Evolutionary conservation across 2,888 invertebrate genomes (phyloP).

Genomic region (Pseudolycoriella hygida): DNA sequence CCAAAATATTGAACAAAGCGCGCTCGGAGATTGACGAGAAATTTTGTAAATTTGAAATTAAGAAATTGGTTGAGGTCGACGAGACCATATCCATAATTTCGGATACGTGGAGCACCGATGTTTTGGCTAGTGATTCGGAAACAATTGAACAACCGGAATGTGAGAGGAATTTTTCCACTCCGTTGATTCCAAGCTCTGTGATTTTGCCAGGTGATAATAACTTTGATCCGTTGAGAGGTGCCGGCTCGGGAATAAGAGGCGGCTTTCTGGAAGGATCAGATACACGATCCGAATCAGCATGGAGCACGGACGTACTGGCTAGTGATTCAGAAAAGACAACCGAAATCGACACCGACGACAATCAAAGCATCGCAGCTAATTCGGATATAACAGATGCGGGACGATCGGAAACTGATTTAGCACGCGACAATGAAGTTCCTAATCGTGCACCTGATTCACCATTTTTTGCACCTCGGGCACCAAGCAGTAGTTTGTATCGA

Average conservation of each 20-base stretch:
- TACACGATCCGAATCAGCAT: slow-evolving; percentile 87
- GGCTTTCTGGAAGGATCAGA: slow-evolving; percentile 60
- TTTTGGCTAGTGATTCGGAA: slow-evolving; percentile 91
- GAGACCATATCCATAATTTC: slow-evolving; percentile 94
- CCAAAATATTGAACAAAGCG: slow-evolving; percentile 57
- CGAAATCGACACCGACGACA: slow-evolving; percentile 55
- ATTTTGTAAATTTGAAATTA: slow-evolving; percentile 96
- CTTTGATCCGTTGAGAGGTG: slow-evolving; percentile 21
- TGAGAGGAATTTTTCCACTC: slow-evolving; percentile 30
- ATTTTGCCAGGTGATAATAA: slow-evolving; percentile 30
- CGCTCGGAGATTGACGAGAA: slow-evolving; percentile 94
- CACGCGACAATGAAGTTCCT: background rate
- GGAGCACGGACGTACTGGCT: slow-evolving; percentile 92
- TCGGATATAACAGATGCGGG: slow-evolving; percentile 52
- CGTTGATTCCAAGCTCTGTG: slow-evolving; percentile 28
- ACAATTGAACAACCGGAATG: slow-evolving; percentile 65
- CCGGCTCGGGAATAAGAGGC: slow-evolving; percentile 19
- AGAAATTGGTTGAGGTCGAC: slow-evolving; percentile 61
- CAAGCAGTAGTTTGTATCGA: slow-evolving; percentile 9
- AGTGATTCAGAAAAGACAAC: slow-evolving; percentile 79
- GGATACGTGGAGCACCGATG: slow-evolving; percentile 98
- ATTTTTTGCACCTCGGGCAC: slow-evolving; percentile 14
- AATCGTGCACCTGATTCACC: slow-evolving; percentile 16
- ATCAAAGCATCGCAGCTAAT: slow-evolving; percentile 46
- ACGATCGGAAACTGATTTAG: slow-evolving; percentile 16